Base-by-base conservation (phyloP, 2,113 vertebrate genomes). In the Dolichotis patagonum region DNA sequence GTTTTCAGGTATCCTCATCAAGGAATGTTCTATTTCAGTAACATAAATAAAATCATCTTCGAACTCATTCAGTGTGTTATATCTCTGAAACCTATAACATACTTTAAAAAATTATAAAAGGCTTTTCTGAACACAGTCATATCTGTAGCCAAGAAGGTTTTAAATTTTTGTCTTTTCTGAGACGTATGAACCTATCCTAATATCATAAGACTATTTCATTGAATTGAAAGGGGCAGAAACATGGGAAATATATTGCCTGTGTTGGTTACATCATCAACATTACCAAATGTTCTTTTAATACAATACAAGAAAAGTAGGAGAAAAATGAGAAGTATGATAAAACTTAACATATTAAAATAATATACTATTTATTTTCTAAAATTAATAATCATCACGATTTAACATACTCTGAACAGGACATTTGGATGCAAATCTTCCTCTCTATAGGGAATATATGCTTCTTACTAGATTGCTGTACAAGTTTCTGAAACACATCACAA, bases 361-460 rank as follows among this genome's bases (percentile, higher is more conserved):
- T 43, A 13, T 73, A 17, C 3, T 63, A 1, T 56, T 24, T 38
- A 38, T 52, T 82, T 95, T 67, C 26, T 49, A 22, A 90, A 96
- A 83, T 94, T 85, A 93, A 85, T 90, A 41, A 94, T n/a, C 46
- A 65, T 26, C 9, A 86, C 86, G 4, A 65, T 88, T 88, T 83
- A 95, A 54, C 78, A 9, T 28, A 88, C 7, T 73, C 54, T 82
- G 16, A 92, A 94, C 5, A 88, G 65, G 8, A 89, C 92, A 94
- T 71, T 43, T 78, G 4, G 3, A 7, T 83, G 13, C 85, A 89
- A 86, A 77, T 95, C 5, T 84, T 84, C 5, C 12, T 87, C 90
- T 49, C 43, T 86, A 32, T 13, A 56, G 14, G 30, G 30, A 17
- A 4, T 78, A 54, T 82, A 60, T 90, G 11, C 75, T 69, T 92